Evolutionary conservation across 2,797 vertebrate genomes (phyloP).

Genomic region (Pithecia hirsuta): DNA sequence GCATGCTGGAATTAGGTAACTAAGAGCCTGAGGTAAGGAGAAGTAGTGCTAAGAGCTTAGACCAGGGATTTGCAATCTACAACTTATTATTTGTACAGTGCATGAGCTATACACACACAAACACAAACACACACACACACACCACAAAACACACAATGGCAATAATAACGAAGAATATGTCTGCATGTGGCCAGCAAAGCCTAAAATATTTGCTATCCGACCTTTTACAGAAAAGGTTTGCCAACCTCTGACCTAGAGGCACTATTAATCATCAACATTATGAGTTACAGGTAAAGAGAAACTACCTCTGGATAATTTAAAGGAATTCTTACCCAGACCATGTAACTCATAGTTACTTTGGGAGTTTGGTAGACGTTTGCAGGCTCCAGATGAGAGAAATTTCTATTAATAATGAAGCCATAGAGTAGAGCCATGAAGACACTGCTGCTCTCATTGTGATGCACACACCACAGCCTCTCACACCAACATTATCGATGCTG

Average conservation of each 20-base stretch:
- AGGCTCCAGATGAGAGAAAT: not conserved
- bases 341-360: no score
- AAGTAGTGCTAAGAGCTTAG: not conserved
- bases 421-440: not conserved
- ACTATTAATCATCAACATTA: not conserved
- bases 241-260: not conserved
- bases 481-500: no score
- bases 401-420: not conserved
- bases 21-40: not conserved
- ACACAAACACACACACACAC: no score
- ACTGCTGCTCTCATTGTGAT: not conserved
- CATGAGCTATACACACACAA: not conserved
- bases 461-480: fast-evolving
- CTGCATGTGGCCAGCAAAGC: not conserved
- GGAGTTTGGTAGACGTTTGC: not conserved
- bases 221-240: not conserved
- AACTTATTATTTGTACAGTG: not conserved
- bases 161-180: not conserved
- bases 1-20: not conserved
- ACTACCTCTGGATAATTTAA: not conserved
- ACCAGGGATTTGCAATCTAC: not conserved
- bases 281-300: not conserved
- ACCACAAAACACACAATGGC: not conserved
- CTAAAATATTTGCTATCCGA: not conserved
- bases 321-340: not conserved